Evolutionary conservation across 2,113 vertebrate genomes (phyloP).

Genomic region (Gymnarchus niloticus): DNA sequence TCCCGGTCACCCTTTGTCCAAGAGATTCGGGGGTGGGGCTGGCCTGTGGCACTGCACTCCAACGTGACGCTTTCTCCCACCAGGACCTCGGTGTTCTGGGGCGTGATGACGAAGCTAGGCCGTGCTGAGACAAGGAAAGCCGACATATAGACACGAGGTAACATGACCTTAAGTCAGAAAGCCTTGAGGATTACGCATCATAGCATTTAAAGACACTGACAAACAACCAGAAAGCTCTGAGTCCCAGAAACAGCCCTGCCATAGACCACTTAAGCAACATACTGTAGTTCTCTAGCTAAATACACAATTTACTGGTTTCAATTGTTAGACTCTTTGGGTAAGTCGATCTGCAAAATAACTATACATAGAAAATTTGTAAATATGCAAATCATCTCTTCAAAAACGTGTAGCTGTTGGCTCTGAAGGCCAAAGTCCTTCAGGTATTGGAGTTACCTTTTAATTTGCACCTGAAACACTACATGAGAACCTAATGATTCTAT

Average conservation of each 20-base stretch:
- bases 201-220: background rate
- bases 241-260: background rate
- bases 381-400: background rate
- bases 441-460: background rate
- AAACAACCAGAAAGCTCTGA: background rate
- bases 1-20: slow-evolving; percentile 87
- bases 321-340: background rate
- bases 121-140: slow-evolving; percentile 63
- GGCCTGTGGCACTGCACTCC: slow-evolving; percentile 90
- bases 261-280: background rate
- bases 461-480: background rate
- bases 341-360: background rate
- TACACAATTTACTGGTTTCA: background rate
- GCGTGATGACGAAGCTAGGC: slow-evolving; percentile 94
- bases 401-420: background rate
- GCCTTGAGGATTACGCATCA: background rate
- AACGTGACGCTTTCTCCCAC: slow-evolving; percentile 92
- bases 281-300: background rate
- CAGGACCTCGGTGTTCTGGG: slow-evolving; percentile 93
- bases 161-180: background rate
- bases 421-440: background rate
- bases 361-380: background rate
- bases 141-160: background rate
- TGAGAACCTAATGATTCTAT: background rate
- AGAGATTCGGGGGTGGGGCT: slow-evolving; percentile 80